Conservation (phyloP, 2,797 vertebrate species). For the Hozukius guyotensis region DNA sequence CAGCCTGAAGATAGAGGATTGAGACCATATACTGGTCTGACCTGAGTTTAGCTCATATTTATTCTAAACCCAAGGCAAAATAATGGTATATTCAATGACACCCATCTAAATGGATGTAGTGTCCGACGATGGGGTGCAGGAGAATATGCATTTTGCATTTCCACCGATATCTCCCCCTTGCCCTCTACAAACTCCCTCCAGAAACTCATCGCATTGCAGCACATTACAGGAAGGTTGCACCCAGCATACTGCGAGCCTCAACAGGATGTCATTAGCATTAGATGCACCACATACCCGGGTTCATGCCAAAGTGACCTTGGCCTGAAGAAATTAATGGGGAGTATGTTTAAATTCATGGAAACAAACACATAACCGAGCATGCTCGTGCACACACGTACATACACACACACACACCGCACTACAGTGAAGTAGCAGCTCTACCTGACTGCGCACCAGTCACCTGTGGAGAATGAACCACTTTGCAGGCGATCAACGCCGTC, state of each 20-base stretch:
- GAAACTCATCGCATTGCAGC: constrained; percentile 40
- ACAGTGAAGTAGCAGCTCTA: constrained; percentile 2
- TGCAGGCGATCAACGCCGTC: constrained; percentile 49
- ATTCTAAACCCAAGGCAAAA: constrained; percentile 23
- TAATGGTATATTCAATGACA: constrained; percentile 38
- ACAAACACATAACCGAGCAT: constrained; percentile 25
- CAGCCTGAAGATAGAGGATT: not conserved
- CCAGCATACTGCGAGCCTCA: constrained; percentile 29
- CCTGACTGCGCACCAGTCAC: constrained; percentile 64
- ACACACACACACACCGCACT: not conserved
- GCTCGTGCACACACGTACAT: not conserved
- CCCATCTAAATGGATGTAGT: constrained; percentile 24
- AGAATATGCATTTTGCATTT: constrained; percentile 42
- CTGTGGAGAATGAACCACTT: constrained; percentile 70
- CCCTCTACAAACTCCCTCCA: constrained; percentile 34
- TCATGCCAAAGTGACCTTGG: constrained; percentile 62
- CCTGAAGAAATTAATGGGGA: constrained; percentile 16
- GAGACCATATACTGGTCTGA: not conserved
- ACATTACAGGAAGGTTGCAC: constrained; percentile 45
- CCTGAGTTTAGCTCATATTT: constrained; percentile 2
- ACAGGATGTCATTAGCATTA: constrained; percentile 58
- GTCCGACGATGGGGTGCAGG: not conserved
- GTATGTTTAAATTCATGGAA: constrained; percentile 35
- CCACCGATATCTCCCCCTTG: constrained; percentile 7
- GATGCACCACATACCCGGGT: constrained; percentile 34